Evolutionary conservation across 1,140 invertebrate species (phyloP).

Genomic region (Lepidurus apus): DNA sequence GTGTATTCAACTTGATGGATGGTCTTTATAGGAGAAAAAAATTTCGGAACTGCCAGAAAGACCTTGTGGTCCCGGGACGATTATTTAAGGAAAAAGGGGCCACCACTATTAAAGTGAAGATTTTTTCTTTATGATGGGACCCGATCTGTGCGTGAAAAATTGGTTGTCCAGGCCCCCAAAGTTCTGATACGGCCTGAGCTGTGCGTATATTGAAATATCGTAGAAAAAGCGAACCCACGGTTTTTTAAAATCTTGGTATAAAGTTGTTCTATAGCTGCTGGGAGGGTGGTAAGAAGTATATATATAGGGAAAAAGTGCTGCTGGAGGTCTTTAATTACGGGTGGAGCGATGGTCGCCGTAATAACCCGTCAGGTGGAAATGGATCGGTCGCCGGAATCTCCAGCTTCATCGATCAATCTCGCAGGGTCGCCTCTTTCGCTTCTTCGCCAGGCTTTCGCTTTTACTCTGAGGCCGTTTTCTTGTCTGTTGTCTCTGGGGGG

Average conservation of each 20-base stretch:
- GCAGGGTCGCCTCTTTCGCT: background rate
- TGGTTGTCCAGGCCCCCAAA: slow-evolving; percentile 3
- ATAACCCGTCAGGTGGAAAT: slow-evolving; percentile 21
- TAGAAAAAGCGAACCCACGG: background rate
- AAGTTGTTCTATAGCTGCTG: slow-evolving; percentile 9
- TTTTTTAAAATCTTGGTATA: background rate
- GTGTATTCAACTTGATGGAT: slow-evolving; percentile 6
- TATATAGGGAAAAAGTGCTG: background rate
- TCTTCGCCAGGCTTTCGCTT: slow-evolving; percentile 12
- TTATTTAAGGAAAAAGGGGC: background rate
- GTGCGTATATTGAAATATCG: slow-evolving; percentile 22
- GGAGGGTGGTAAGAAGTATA: background rate
- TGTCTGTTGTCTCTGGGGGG: background rate
- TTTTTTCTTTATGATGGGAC: slow-evolving; percentile 11
- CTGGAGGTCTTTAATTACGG: slow-evolving; percentile 18
- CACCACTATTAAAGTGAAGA: background rate
- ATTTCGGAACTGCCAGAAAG: slow-evolving; percentile 18
- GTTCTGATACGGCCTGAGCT: background rate
- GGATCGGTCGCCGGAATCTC: slow-evolving; percentile 16
- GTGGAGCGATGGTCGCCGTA: slow-evolving; percentile 20
- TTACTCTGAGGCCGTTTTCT: background rate
- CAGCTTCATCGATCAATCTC: slow-evolving; percentile 21
- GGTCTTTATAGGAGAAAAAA: background rate
- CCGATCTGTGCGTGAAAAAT: slow-evolving; percentile 14
- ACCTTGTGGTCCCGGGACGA: background rate